Percentiles rank a stretch among this genome's conserved stretches.
These are phyloP conservation scores for Lasius platythorax DNA, from an alignment of 2,888 invertebrate species.

Conservation along the genomic window DNA sequence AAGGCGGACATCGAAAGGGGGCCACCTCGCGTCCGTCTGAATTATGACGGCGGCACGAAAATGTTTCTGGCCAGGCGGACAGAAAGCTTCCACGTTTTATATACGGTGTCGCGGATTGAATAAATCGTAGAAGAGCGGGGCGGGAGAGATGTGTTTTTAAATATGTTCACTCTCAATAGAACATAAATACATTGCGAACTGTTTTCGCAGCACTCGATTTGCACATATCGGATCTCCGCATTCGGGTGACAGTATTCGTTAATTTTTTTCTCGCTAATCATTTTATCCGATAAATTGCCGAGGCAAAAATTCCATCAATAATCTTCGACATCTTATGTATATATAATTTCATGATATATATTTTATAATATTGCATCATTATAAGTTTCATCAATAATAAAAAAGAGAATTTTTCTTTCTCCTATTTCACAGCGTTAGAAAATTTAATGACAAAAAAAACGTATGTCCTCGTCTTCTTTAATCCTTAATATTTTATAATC, in stretches of 20 bases:
- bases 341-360: background rate
- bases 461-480: background rate
- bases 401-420: background rate
- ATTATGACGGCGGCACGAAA: slow-evolving; percentile 63
- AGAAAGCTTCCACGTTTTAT: slow-evolving; percentile 41
- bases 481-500: background rate
- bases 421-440: background rate
- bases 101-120: slow-evolving; percentile 46
- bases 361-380: background rate
- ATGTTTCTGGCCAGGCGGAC: slow-evolving; percentile 30
- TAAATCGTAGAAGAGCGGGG: slow-evolving; percentile 28
- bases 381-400: background rate
- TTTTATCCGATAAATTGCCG: background rate
- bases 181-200: slow-evolving; percentile 29
- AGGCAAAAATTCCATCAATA: background rate
- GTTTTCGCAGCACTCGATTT: slow-evolving; percentile 18
- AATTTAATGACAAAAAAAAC: background rate
- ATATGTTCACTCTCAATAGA: slow-evolving; percentile 38
- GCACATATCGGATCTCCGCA: background rate
- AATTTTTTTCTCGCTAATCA: slow-evolving; percentile 6
- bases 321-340: background rate
- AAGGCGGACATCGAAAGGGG: slow-evolving; percentile 71
- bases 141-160: slow-evolving; percentile 23
- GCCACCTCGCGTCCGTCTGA: slow-evolving; percentile 65
- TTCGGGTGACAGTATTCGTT: background rate